Evolutionary conservation across 1,140 invertebrate genomes (phyloP), one percentile per base, ranked within the genome.

Genomic region (Glossosoma conforme): DNA sequence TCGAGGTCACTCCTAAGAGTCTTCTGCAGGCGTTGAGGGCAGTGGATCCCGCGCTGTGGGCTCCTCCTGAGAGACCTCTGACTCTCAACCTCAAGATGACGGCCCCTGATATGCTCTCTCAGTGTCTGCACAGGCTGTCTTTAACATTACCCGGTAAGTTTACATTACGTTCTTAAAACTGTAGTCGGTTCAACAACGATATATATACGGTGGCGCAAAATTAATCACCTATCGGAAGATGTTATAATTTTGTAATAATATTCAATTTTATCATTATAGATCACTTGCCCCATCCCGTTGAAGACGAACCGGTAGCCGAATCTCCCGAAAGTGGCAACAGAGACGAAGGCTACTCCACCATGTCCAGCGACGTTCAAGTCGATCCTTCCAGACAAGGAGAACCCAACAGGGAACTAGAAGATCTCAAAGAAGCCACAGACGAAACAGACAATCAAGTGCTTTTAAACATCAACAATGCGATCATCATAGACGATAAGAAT

Each of bases 281-380:
- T 44, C 65, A 70, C 42, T 63, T 69, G 48, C 61, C 63, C 9
- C 73, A 73, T 17, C 70, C 57, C 13, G 62, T 61, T 18, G 77
- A 77, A 62, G 76, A 77, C 36, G 79, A 80, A 63, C 77, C 74
- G 4, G 77, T 78, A 8, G 80, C 79, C 47, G 81, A 84, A 63
- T 84, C 82, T 54, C 82, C 83, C 0, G 83, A 85, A 58, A 84
- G 79, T 59, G 85, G 85, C 9, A 87, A 86, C 53, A 79, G 85
- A 56, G 89, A 91, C 69, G 89, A 92, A 68, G 89, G 88, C 1
- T 92, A 92, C 65, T 91, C 88, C 20, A 91, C 89, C 2, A 92
- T 92, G 88, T 90, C 88, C 1, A 89, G 86, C 60, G 88, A 92
- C 63, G 85, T 90, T 2, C 86, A 90, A 63, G 81, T 81, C 1